These are phyloP conservation scores for Paraescarpia echinospica DNA, from an alignment of 1,140 invertebrate genomes.

Conservation along the genomic window DNA sequence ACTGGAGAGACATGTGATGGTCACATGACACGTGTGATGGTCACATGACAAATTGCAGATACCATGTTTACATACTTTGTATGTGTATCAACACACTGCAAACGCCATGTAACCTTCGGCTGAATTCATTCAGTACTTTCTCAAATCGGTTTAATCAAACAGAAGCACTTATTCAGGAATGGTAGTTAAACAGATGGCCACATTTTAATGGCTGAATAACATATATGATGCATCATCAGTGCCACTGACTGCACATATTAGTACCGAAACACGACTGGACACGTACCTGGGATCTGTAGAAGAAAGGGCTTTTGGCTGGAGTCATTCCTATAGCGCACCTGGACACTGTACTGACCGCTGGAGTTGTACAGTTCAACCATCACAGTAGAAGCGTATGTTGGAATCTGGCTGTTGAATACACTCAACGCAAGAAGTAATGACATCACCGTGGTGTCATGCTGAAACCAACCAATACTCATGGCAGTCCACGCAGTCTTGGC, in stretches of 20 bases:
- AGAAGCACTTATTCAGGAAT: neutral
- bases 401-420: neutral
- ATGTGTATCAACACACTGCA: no score
- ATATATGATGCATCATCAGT: no score
- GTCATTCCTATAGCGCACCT: neutral
- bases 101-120: no score
- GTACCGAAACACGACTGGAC: neutral
- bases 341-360: neutral
- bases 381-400: neutral
- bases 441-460: neutral
- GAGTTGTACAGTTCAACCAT: neutral
- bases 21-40: no score
- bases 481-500: neutral
- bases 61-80: no score
- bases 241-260: neutral
- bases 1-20: no score
- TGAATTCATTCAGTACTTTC: neutral
- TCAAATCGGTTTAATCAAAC: neutral
- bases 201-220: no score
- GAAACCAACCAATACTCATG: neutral
- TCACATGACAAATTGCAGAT: no score
- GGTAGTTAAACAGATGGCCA: neutral
- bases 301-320: neutral
- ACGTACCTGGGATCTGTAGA: neutral
- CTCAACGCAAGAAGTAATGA: neutral